These are phyloP conservation scores for Taenaris catops DNA, from an alignment of 2,888 invertebrate species.

Conservation along the genomic window DNA sequence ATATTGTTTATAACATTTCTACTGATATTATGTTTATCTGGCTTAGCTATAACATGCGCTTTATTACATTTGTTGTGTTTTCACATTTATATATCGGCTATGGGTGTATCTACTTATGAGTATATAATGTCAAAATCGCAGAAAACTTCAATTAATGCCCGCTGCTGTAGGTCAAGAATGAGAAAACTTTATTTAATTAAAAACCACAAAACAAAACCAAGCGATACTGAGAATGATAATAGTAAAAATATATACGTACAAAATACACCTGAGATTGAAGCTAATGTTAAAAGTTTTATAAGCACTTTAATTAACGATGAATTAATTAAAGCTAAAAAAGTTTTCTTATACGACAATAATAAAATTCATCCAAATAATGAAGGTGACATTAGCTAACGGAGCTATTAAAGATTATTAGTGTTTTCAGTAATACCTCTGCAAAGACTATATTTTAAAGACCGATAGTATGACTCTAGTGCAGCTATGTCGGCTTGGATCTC, in stretches of 20 bases:
- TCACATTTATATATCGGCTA: constrained; percentile 90
- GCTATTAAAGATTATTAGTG: too few species aligned
- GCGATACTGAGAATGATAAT: constrained; percentile 12
- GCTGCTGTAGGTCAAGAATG: constrained; percentile 36
- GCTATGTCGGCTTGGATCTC: too few species aligned
- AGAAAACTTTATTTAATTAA: constrained; percentile 27
- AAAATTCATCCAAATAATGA: constrained; percentile 58
- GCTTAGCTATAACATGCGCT: constrained; percentile 87
- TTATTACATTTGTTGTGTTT: constrained; percentile 92
- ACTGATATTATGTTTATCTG: constrained; percentile 82
- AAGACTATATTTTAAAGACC: too few species aligned
- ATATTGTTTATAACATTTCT: constrained; percentile 56
- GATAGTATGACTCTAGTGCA: too few species aligned
- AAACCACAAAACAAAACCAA: constrained; percentile 15
- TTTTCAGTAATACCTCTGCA: too few species aligned
- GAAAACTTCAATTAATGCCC: constrained; percentile 30
- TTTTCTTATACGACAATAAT: constrained; percentile 54
- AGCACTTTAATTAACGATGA: constrained; percentile 53
- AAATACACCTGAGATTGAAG: constrained; percentile 9
- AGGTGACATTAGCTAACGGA: constrained; percentile 25
- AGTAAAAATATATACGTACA: constrained; percentile 6
- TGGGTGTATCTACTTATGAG: constrained; percentile 94
- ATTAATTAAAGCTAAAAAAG: constrained; percentile 51
- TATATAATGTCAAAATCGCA: constrained; percentile 81
- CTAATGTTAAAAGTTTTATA: constrained; percentile 40